phyloP scores from a whole-genome alignment of 2,888 invertebrate species.

The Diarsia brunnea region DNA sequence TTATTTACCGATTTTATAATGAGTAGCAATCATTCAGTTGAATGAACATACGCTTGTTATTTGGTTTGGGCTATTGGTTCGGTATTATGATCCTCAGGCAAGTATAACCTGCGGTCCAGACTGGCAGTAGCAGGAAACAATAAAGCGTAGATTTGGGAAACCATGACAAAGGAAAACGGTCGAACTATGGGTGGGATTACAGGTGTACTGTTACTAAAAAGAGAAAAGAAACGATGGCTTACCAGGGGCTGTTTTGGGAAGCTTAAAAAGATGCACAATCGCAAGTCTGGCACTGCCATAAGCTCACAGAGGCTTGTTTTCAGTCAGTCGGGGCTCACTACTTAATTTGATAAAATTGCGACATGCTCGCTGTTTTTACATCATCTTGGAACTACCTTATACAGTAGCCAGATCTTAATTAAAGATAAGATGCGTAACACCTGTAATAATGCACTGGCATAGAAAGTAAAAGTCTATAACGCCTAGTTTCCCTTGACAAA shows the following conservation, averaged over 20 bases:
- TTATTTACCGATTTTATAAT: slow-evolving; percentile 50
- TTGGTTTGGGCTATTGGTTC: slow-evolving; percentile 8
- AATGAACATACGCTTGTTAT: slow-evolving; percentile 22
- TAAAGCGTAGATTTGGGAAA: not conserved
- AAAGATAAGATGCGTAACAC: slow-evolving; percentile 21
- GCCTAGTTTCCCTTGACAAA: slow-evolving; percentile 50
- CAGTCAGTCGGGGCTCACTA: not conserved
- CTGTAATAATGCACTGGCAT: slow-evolving; percentile 24
- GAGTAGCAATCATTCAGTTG: slow-evolving; percentile 27
- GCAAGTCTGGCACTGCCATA: not conserved
- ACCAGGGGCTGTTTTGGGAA: not conserved
- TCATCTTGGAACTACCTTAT: not conserved
- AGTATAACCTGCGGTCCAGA: no score
- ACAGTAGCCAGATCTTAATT: slow-evolving; percentile 18
- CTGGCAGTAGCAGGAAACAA: not conserved
- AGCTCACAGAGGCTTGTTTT: not conserved
- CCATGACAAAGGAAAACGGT: not conserved
- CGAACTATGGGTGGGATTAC: not conserved
- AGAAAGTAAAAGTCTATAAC: slow-evolving; percentile 44
- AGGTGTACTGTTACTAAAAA: not conserved
- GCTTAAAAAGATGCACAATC: not conserved
- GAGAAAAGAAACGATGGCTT: not conserved
- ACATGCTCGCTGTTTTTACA: not conserved
- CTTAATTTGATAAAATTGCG: not conserved
- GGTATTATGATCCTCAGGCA: not conserved